These are phyloP conservation scores for Gasterosteus nipponicus DNA, from an alignment of 2,113 vertebrate species.

Conservation along the genomic window DNA sequence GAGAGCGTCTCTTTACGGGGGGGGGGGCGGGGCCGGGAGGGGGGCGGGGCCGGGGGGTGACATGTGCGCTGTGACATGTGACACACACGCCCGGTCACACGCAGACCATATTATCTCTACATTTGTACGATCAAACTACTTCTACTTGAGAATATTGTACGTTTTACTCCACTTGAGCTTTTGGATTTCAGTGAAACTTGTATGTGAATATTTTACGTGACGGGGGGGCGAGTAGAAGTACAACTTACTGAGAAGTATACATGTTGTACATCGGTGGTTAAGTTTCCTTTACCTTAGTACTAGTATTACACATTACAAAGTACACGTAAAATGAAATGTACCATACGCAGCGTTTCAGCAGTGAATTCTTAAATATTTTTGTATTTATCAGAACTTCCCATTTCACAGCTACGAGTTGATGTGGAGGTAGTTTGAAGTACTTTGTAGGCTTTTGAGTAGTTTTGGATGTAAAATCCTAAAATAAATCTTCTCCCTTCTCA, in stretches of 20 bases:
- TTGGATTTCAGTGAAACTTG: no score
- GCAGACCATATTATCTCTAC: not conserved
- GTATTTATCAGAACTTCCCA: not conserved
- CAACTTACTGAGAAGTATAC: no score
- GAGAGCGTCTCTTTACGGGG: not conserved
- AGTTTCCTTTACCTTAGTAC: not conserved
- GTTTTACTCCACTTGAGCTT: no score
- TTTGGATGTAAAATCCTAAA: not conserved
- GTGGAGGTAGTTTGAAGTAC: not conserved
- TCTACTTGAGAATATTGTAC: not conserved
- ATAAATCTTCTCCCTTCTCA: not conserved
- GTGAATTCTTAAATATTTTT: not conserved
- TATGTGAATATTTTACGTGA: no score
- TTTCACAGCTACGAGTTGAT: not conserved
- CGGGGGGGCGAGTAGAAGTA: no score
- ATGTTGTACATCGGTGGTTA: no score
- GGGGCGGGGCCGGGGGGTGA: not conserved
- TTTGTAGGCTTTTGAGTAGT: not conserved
- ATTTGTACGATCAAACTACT: not conserved
- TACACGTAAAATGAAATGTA: not conserved
- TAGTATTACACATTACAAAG: not conserved
- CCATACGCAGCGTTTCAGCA: not conserved
- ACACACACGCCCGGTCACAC: slow-evolving; percentile 63
- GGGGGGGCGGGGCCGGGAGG: slow-evolving; percentile 34
- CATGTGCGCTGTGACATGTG: slow-evolving; percentile 63